phyloP scores from a whole-genome alignment of 2,888 invertebrate species.

The Sarcophaga carnaria region DNA sequence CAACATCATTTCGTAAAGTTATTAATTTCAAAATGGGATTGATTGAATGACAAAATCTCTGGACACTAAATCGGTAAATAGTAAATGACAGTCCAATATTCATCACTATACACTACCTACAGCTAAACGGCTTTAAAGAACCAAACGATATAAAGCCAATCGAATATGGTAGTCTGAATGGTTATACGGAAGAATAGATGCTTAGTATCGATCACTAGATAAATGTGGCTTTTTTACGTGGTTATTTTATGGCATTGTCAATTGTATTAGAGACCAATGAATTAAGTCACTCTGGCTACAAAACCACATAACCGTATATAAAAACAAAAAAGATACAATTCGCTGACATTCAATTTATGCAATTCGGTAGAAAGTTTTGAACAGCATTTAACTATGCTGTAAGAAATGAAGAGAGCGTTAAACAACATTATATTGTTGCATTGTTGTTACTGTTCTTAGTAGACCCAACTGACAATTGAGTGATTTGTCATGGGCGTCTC shows the following conservation, averaged over 20 bases:
- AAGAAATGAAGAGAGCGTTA: slow-evolving; percentile 11
- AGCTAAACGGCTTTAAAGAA: slow-evolving; percentile 22
- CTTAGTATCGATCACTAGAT: neutral
- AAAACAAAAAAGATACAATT: neutral
- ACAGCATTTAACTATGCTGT: slow-evolving; percentile 13
- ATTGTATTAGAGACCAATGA: slow-evolving; percentile 61
- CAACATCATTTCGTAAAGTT: slow-evolving; percentile 73
- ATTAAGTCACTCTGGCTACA: slow-evolving; percentile 63
- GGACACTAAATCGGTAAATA: slow-evolving; percentile 70
- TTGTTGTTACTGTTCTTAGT: neutral
- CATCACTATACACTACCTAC: slow-evolving; percentile 38
- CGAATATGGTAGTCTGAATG: slow-evolving; percentile 11
- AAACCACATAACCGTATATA: neutral
- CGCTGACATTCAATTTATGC: neutral
- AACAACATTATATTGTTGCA: slow-evolving; percentile 2
- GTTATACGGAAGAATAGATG: neutral
- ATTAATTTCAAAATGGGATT: slow-evolving; percentile 76
- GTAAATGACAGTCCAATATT: slow-evolving; percentile 65
- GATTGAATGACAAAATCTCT: slow-evolving; percentile 77
- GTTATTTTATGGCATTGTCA: slow-evolving; percentile 51
- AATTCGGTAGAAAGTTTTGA: slow-evolving; percentile 56
- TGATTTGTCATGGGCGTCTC: slow-evolving; percentile 73
- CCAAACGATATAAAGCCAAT: slow-evolving; percentile 14
- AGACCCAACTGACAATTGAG: slow-evolving; percentile 70
- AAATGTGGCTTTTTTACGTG: neutral